Conservation (phyloP, 2,888 invertebrate genomes). For the Tridacna gigas region DNA sequence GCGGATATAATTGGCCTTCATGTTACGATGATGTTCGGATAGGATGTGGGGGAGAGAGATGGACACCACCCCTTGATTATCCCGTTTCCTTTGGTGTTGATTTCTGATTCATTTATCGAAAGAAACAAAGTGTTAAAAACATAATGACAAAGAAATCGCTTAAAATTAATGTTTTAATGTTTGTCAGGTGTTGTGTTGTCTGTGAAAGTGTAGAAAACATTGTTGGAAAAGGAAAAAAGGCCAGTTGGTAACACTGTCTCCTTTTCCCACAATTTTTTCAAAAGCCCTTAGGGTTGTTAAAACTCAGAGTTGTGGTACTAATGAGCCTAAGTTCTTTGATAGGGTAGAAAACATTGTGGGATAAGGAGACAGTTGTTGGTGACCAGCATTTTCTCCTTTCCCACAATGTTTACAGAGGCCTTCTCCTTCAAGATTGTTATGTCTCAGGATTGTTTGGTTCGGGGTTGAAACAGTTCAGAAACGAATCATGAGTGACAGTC, state of each 20-base stretch:
- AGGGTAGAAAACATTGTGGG: neutral
- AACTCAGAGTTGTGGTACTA: no score
- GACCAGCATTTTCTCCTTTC: neutral
- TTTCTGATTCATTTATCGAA: no score
- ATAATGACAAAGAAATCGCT: no score
- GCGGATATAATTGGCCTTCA: conserved; percentile 16
- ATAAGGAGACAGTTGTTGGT: neutral
- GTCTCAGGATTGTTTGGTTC: no score
- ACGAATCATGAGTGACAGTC: no score
- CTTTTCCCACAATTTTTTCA: neutral
- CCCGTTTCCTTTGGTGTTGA: no score
- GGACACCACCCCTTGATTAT: neutral
- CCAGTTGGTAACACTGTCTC: neutral
- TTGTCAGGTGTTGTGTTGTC: no score
- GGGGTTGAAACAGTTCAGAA: no score
- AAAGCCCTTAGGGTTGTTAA: no score
- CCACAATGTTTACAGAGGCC: neutral
- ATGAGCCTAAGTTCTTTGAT: no score
- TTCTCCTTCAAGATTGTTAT: neutral
- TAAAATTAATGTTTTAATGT: no score
- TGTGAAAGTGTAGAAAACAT: neutral
- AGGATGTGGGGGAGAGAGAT: neutral
- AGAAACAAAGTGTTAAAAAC: no score
- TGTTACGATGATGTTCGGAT: conserved; percentile 11
- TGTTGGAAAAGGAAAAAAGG: neutral